Evolutionary conservation across 2,797 vertebrate genomes (phyloP), one percentile per base, ranked within the genome.

Genomic region (Philypnodon macrostomus): DNA sequence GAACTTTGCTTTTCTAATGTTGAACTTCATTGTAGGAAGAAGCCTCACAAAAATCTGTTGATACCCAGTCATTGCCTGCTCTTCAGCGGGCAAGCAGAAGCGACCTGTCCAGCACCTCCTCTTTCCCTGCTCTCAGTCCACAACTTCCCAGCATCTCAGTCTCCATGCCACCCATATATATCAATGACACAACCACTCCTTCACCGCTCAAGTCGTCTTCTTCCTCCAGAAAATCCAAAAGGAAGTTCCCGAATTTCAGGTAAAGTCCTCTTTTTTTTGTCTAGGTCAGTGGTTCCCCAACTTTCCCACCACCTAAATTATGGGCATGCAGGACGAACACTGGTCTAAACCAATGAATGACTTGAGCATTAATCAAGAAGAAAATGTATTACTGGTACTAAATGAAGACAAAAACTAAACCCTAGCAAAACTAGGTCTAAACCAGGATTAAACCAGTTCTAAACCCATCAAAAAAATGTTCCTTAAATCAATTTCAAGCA

Each of bases 191-290:
- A 32, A 70, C 46, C 67, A 82, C 70, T 41, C 81, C 70, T 70
- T 84, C 79, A 36, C 70, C 56, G 12, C 84, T 67, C 87, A 89
- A 74, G 82, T 88, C 81, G 14, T 73, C 77, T 0, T 7, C 58
- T 0, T 8, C 59, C 0, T 80, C 81, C 42, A 88, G 86, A 47
- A 94, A 91, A 61, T 87, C 90, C 27, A 95, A 90, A 81, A 91
- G 79, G 67, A 91, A 89, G 79, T 95, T 96, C 80, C 93, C 93
- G 10, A 90, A 94, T 78, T 93, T 96, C 75, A 93, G 93, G 94
- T 95, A 79, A 54, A 56, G 1, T 1, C 0, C 40, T n/a, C n/a
- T n/a, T n/a, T n/a, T n/a, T n/a, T n/a, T n/a, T n/a, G n/a, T n/a
- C n/a, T n/a, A n/a, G n/a, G n/a, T n/a, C n/a, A n/a, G n/a, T n/a